phyloP scores from a whole-genome alignment of 92 coral and sea anemone genomes.

The Epizoanthus scotinus region DNA sequence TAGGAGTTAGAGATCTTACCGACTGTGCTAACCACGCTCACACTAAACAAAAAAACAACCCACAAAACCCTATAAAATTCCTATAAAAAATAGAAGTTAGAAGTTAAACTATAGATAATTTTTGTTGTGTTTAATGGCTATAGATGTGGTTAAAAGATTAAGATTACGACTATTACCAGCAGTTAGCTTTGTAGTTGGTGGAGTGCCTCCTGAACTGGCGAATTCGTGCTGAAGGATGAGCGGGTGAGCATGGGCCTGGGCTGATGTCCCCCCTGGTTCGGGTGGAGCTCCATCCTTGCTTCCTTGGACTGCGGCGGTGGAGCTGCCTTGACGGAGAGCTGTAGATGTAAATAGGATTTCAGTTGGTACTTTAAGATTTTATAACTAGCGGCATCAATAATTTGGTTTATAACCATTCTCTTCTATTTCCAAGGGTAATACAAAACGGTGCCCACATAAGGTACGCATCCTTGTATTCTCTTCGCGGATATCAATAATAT shows the following conservation, averaged over 20 bases:
- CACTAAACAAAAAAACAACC: too few relatives aligned
- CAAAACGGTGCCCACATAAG: neutral
- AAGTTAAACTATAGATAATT: too few relatives aligned
- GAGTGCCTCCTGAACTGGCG: constrained; percentile 79
- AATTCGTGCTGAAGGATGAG: constrained; percentile 72
- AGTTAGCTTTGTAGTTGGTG: constrained; percentile 68
- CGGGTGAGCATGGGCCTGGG: constrained; percentile 56
- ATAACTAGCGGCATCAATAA: too few relatives aligned
- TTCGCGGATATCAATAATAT: too few relatives aligned
- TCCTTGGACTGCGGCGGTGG: constrained; percentile 37
- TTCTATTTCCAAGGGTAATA: neutral
- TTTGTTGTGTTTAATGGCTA: too few relatives aligned
- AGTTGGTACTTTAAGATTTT: neutral
- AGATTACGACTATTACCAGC: constrained; percentile 26
- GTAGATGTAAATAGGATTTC: neutral
- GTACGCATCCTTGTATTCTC: neutral
- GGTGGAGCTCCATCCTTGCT: constrained; percentile 58
- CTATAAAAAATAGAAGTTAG: too few relatives aligned
- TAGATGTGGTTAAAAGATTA: too few relatives aligned
- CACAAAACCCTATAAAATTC: too few relatives aligned
- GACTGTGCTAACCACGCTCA: too few relatives aligned
- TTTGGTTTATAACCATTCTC: too few relatives aligned
- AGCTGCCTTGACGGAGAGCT: constrained; percentile 92
- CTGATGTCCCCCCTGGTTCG: constrained; percentile 42
- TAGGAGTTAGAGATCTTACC: too few relatives aligned